Evolutionary conservation across 2,888 invertebrate genomes (phyloP), one percentile per base, ranked within the genome.

Genomic region (Caenorhabditis plicata): DNA sequence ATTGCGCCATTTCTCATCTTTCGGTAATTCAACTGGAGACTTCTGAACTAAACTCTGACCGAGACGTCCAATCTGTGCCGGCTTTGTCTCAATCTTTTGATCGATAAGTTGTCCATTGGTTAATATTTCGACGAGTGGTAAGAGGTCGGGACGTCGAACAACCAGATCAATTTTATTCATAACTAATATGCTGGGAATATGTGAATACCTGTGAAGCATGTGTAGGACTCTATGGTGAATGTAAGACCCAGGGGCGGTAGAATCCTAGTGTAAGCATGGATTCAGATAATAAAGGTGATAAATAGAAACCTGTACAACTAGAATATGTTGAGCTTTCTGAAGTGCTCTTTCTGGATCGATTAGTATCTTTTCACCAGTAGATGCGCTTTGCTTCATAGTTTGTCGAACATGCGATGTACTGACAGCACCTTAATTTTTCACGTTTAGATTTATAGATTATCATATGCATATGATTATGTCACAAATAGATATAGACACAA

Each of bases 81-180:
- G 58, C 22, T 53, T 53, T 7, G 58, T 58, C 11, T 52, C 48
- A 22, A 58, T 58, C 29, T 41, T 44, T 26, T 58, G 58, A 25
- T 58, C 48, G 23, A 53, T 49, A 7, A 58, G 41, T 31, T 58
- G 52, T 9, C 58, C 58, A 33, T 58, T 58, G 8, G 52, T 58
- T 2, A 58, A 38, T 32, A 58, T 68, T 36, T 86, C 85, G 0
- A 89, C 88, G 13, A 89, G 74, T 36, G 89, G 86, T 35, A 95
- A 82, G n/a, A 94, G 82, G 52, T 87, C 87, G 70, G 86, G 84
- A 81, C 89, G 90, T 20, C 77, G 54, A 23, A 69, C 69, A 11
- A 84, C 61, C 85, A 88, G 81, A 87, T 88, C 77, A 31, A 67
- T 66, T 86, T 96, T 96, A 82, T 96, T 98, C 17, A 96, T 83